Conservation (phyloP, 2,797 vertebrate genomes). For the Oophaga sylvatica region DNA sequence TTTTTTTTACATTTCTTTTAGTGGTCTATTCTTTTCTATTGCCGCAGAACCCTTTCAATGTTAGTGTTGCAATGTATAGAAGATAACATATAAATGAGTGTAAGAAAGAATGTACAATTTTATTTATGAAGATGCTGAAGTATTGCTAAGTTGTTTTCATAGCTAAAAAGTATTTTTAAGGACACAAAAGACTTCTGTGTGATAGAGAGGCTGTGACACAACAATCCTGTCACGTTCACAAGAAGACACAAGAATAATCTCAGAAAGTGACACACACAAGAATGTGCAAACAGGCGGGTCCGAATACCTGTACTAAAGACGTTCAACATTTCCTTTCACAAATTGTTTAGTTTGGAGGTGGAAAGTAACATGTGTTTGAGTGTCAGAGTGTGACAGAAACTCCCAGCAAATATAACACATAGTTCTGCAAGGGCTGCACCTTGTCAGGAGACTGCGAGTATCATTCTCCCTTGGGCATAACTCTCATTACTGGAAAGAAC, state of each 20-base stretch:
- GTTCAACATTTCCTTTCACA: slow-evolving; percentile 32
- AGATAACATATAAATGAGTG: no score
- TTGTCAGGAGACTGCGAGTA: not conserved
- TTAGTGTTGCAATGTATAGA: no score
- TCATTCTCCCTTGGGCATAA: not conserved
- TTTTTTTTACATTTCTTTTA: no score
- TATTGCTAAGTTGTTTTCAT: not conserved
- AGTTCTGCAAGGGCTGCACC: not conserved
- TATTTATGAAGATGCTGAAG: not conserved
- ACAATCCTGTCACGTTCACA: slow-evolving; percentile 1
- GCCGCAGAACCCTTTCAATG: no score
- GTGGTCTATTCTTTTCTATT: no score
- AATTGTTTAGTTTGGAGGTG: slow-evolving; percentile 54
- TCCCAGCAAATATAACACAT: slow-evolving; percentile 15
- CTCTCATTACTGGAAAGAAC: not conserved
- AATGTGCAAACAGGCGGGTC: slow-evolving; percentile 49
- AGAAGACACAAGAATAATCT: slow-evolving; percentile 29
- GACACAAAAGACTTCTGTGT: not conserved
- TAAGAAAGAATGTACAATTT: not conserved
- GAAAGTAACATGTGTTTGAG: slow-evolving; percentile 8
- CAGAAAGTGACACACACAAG: slow-evolving; percentile 37
- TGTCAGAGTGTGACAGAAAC: not conserved
- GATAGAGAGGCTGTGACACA: slow-evolving; percentile 12
- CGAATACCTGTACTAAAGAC: slow-evolving; percentile 4
- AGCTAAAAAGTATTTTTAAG: not conserved